Evolutionary conservation across 2,113 vertebrate species (phyloP), one percentile per base, ranked within the genome.

Genomic region (Anguilla japonica): DNA sequence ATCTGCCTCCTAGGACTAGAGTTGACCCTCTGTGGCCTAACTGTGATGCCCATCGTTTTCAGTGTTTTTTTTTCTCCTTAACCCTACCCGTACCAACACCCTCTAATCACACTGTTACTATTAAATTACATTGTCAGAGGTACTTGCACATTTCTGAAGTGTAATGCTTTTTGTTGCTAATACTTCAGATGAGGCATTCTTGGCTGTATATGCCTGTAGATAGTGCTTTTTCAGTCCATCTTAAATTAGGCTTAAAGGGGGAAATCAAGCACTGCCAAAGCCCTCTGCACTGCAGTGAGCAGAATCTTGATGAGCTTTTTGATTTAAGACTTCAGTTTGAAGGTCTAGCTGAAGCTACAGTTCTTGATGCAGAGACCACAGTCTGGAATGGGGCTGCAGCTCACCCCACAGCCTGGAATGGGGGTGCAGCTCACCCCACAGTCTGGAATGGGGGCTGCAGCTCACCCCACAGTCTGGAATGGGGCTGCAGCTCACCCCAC

Each of bases 161-260:
- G 87, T 90, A 89, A 82, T 87, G 89, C 87, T 50, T 84, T 29
- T 81, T 83, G 67, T 0, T 79, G 79, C 82, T 26, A 80, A 6
- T 80, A 40, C 26, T 13, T 34, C 71, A 75, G 71, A 75, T 34
- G n/a, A 34, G n/a, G 6, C n/a, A 34, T 75, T 3, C 0, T 75
- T 29, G n/a, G 71, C 71, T 75, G 71, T 29, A 75, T n/a, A 75
- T 34, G 26, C 9, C n/a, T 67, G 60, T 26, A 3, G 57, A 60
- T 60, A 16, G 57, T 15, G 57, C 57, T 60, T 15, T 60, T 67
- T 26, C 2, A 67, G 60, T 5, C 4, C 18, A 22, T 5, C 57
- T 67, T 53, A 13, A 53, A 53, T 53, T 53, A 53, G 50, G 8
- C 50, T 67, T 22, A 67, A 22, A 67, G 4, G 18, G 18, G 60